Conservation (phyloP, 1,140 invertebrate genomes). For the Drosophila melanogaster region DNA sequence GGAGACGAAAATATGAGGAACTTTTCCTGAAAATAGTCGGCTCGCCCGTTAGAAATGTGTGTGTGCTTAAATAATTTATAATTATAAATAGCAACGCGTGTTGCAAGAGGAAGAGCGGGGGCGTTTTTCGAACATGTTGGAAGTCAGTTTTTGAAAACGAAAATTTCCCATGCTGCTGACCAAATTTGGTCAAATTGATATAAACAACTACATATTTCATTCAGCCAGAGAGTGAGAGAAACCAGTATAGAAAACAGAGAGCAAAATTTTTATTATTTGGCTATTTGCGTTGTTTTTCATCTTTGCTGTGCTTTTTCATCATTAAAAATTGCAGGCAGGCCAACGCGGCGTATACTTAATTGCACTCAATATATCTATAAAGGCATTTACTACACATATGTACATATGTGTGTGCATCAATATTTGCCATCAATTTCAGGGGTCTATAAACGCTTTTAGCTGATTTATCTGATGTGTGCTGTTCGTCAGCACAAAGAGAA, state of each 20-base stretch:
- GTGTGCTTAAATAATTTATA: conserved; percentile 69
- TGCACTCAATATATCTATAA: conserved; percentile 32
- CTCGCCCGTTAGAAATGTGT: conserved; percentile 22
- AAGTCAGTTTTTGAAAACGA: conserved; percentile 47
- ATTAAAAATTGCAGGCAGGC: conserved; percentile 45
- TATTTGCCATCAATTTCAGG: conserved; percentile 11
- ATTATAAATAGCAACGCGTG: conserved; percentile 80
- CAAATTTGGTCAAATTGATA: conserved; percentile 79
- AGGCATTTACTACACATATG: neutral
- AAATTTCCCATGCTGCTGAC: conserved; percentile 51
- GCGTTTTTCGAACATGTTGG: conserved; percentile 47
- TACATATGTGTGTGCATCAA: conserved; percentile 7
- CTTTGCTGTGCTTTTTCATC: conserved; percentile 8
- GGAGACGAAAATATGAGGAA: conserved; percentile 36
- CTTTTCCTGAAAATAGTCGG: conserved; percentile 34
- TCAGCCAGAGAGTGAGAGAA: neutral
- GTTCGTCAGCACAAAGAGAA: conserved; percentile 15
- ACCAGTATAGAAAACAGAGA: neutral
- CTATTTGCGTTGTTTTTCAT: conserved; percentile 20
- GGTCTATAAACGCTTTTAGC: conserved; percentile 36
- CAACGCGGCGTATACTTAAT: conserved; percentile 63
- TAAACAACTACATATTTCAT: conserved; percentile 59
- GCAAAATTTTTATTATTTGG: conserved; percentile 1
- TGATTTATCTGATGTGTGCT: conserved; percentile 29
- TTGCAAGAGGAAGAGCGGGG: conserved; percentile 45